These are phyloP conservation scores for Saccostrea echinata DNA, from an alignment of 1,140 invertebrate genomes.

Conservation along the genomic window DNA sequence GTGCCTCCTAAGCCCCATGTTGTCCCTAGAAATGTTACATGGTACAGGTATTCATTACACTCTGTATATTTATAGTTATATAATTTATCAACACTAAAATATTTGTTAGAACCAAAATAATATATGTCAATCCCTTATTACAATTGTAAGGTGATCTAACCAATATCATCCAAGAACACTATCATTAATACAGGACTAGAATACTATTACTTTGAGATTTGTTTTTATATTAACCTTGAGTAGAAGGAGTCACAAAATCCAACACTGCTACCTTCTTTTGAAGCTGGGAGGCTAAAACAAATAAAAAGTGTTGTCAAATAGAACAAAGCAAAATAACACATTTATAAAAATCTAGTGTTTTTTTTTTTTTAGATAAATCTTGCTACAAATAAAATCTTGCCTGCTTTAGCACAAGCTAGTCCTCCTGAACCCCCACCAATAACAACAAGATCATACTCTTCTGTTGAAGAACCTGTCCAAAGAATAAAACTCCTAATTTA, in stretches of 20 bases:
- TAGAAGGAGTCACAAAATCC: conserved; percentile 93
- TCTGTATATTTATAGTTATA: too few relatives aligned
- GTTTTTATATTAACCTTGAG: conserved; percentile 79
- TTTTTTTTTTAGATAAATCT: not conserved
- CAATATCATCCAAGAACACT: too few relatives aligned
- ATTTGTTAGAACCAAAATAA: too few relatives aligned
- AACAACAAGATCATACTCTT: conserved; percentile 91
- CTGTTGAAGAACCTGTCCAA: not conserved
- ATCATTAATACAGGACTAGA: too few relatives aligned
- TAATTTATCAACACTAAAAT: too few relatives aligned
- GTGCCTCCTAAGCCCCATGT: conserved; percentile 91
- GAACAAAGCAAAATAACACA: not conserved
- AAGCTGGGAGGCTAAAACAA: conserved; percentile 84
- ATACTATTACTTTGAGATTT: too few relatives aligned
- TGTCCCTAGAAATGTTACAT: conserved; percentile 45
- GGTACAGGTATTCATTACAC: not conserved
- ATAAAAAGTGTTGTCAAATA: conserved; percentile 24
- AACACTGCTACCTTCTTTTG: conserved; percentile 94
- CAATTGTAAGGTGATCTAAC: too few relatives aligned
- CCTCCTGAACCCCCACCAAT: conserved; percentile 97
- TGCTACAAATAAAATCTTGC: conserved; percentile 42
- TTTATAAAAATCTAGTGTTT: not conserved
- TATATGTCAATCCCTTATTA: too few relatives aligned
- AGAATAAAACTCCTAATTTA: not conserved
- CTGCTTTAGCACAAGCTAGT: conserved; percentile 90